These are phyloP conservation scores for Coccyzus lansbergi DNA, from an alignment of 2,797 vertebrate species.

Conservation along the genomic window DNA sequence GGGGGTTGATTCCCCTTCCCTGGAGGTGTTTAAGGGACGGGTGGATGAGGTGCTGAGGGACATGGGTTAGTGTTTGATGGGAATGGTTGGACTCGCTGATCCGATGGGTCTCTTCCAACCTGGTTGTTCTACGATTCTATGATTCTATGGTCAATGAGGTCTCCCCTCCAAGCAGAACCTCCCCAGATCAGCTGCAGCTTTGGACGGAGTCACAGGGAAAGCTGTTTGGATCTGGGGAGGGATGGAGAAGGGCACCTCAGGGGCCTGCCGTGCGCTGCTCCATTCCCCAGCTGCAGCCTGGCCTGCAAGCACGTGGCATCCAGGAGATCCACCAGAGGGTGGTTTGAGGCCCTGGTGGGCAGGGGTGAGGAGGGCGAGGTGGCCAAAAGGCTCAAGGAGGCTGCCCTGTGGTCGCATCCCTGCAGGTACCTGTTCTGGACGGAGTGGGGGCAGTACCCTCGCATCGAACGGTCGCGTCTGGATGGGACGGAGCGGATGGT, in stretches of 20 bases:
- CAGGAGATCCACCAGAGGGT: neutral
- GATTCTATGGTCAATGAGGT: no score
- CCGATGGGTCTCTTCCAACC: no score
- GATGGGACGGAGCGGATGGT: constrained; percentile 91
- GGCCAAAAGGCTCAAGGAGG: neutral
- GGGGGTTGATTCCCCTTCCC: no score
- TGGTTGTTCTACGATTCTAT: no score
- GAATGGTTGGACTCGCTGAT: no score
- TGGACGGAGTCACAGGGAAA: neutral
- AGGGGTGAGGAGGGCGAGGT: neutral
- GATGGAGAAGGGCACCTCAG: neutral
- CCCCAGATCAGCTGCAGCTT: neutral
- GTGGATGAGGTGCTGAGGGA: no score
- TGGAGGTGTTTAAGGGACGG: no score
- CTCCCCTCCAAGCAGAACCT: neutral
- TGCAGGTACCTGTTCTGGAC: constrained; percentile 98
- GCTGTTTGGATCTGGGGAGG: neutral
- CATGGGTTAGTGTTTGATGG: no score
- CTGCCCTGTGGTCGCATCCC: neutral
- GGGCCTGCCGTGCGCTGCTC: neutral
- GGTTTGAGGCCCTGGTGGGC: accelerated
- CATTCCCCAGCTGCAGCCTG: neutral
- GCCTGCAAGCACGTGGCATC: accelerated
- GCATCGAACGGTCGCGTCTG: constrained; percentile 92
- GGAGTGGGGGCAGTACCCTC: constrained; percentile 97